These are phyloP conservation scores for Hydrozoanthus tunicans DNA, from an alignment of 64 coral and sea anemone genomes.

Conservation along the genomic window DNA sequence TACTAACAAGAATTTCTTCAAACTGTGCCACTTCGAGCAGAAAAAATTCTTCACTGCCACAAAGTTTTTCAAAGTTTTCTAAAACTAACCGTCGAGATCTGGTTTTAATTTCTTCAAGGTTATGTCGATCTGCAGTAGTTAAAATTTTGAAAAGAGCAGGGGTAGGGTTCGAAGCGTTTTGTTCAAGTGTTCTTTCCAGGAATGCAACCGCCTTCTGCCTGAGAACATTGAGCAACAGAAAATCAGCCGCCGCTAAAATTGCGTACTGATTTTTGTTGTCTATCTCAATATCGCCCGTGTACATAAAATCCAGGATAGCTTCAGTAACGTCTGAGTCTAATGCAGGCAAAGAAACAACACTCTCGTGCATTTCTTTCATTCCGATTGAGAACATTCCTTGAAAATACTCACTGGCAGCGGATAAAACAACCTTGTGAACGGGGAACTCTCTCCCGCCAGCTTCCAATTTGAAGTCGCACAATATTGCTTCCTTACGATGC, in stretches of 20 bases:
- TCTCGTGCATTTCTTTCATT: background rate
- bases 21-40: background rate
- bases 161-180: background rate
- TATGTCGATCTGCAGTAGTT: background rate
- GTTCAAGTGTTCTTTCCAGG: background rate
- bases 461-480: slow-evolving; percentile 32
- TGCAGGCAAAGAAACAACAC: background rate
- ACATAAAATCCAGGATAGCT: slow-evolving; percentile 20
- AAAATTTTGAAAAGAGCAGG: background rate
- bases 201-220: background rate
- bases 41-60: slow-evolving; percentile 26
- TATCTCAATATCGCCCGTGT: slow-evolving; percentile 18
- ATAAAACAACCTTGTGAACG: background rate
- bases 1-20: background rate
- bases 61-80: slow-evolving; percentile 24
- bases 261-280: background rate
- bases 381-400: background rate
- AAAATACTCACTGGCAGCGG: background rate
- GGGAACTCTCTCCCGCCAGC: background rate
- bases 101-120: background rate
- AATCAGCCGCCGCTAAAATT: slow-evolving; percentile 14
- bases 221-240: background rate
- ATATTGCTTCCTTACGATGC: background rate
- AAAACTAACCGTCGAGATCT: slow-evolving; percentile 30
- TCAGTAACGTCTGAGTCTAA: slow-evolving; percentile 6